Conservation (phyloP, 2,113 vertebrate species). For the Sminthopsis crassicaudata region DNA sequence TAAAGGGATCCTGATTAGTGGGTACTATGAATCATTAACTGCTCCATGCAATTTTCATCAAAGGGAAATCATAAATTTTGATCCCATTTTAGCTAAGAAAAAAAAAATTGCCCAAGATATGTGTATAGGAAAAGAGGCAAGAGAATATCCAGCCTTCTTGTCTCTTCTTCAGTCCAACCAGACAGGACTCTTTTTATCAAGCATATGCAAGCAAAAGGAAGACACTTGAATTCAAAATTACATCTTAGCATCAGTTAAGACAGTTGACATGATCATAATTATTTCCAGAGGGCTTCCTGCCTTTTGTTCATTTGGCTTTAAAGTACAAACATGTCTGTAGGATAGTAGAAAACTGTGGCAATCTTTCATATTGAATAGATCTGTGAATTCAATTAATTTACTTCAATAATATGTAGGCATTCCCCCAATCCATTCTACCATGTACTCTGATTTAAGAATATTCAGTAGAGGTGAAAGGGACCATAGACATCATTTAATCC, state of each 20-base stretch:
- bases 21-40: not conserved
- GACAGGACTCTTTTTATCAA: not conserved
- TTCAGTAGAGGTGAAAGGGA: not conserved
- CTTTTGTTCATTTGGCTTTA: not conserved
- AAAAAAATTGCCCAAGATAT: slow-evolving; percentile 19
- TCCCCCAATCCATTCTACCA: not conserved
- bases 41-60: slow-evolving; percentile 24
- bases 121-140: not conserved
- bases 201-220: not conserved
- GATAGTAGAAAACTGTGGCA: not conserved
- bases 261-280: not conserved
- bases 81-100: not conserved
- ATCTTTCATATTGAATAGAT: not conserved
- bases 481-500: not conserved
- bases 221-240: not conserved
- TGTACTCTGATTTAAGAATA: not conserved
- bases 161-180: not conserved
- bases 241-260: not conserved
- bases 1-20: not conserved
- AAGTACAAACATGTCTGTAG: not conserved
- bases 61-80: not conserved
- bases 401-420: not conserved
- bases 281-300: not conserved
- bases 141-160: not conserved
- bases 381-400: not conserved